A percentile compares a stretch with the other conserved stretches of the same genome.
Evolutionary conservation across 2,888 invertebrate genomes (phyloP).

Genomic region (Eupithecia subfuscata): DNA sequence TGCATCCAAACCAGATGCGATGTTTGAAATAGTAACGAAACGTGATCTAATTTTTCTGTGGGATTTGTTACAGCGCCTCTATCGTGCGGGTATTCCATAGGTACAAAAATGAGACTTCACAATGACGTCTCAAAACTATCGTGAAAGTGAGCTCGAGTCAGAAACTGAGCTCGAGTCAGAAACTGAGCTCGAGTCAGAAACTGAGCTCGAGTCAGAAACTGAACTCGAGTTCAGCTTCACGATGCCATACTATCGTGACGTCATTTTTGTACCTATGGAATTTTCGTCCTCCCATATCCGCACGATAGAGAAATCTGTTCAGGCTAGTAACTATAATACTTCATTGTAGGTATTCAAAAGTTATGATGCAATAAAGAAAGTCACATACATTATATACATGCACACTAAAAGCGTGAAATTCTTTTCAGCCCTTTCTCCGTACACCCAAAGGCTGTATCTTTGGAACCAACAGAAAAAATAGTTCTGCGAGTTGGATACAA

Average conservation of each 20-base stretch:
- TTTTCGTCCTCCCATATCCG: too few relatives aligned
- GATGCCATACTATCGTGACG: too few relatives aligned
- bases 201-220: too few relatives aligned
- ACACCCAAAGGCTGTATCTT: slow-evolving; percentile 77
- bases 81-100: too few relatives aligned
- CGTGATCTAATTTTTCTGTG: not conserved
- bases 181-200: too few relatives aligned
- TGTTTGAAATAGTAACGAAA: not conserved
- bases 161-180: too few relatives aligned
- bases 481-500: slow-evolving; percentile 80
- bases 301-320: too few relatives aligned
- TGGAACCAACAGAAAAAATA: slow-evolving; percentile 76
- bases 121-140: not conserved
- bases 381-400: not conserved
- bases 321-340: not conserved
- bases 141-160: not conserved
- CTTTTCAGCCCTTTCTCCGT: slow-evolving; percentile 78
- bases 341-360: not conserved
- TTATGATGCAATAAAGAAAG: not conserved
- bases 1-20: too few relatives aligned
- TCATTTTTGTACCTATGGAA: too few relatives aligned
- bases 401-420: not conserved
- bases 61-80: too few relatives aligned
- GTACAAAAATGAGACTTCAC: too few relatives aligned
- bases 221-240: too few relatives aligned